phyloP scores from a whole-genome alignment of 2,113 vertebrate species.

The Otus sunia region DNA sequence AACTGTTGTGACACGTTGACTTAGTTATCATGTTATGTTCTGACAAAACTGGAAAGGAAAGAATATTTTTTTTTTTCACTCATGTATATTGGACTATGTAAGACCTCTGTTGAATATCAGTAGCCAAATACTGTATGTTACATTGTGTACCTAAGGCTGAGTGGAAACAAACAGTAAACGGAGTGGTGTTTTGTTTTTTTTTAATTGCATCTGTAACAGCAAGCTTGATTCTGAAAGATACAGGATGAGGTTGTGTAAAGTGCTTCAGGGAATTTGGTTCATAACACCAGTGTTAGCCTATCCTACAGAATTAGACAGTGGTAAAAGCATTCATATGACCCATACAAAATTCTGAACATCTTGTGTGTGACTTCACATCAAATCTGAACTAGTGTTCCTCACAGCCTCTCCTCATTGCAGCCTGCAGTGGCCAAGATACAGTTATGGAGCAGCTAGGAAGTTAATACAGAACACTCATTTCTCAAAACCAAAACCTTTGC shows the following conservation, averaged over 20 bases:
- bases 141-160: neutral
- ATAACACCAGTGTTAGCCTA: neutral
- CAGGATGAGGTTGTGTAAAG: neutral
- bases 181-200: neutral
- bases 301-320: neutral
- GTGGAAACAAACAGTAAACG: neutral
- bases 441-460: neutral
- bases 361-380: neutral
- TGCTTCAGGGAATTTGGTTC: neutral
- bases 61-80: neutral
- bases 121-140: neutral
- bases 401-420: neutral
- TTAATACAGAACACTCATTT: neutral
- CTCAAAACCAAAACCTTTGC: neutral
- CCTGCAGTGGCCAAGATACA: neutral
- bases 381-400: neutral
- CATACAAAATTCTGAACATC: neutral
- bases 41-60: neutral
- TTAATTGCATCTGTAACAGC: neutral
- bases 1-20: neutral
- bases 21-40: neutral
- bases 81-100: neutral
- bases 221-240: neutral
- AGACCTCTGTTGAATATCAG: neutral
- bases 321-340: neutral